Conservation (phyloP, 2,888 invertebrate genomes). For the Lysandra coridon region DNA sequence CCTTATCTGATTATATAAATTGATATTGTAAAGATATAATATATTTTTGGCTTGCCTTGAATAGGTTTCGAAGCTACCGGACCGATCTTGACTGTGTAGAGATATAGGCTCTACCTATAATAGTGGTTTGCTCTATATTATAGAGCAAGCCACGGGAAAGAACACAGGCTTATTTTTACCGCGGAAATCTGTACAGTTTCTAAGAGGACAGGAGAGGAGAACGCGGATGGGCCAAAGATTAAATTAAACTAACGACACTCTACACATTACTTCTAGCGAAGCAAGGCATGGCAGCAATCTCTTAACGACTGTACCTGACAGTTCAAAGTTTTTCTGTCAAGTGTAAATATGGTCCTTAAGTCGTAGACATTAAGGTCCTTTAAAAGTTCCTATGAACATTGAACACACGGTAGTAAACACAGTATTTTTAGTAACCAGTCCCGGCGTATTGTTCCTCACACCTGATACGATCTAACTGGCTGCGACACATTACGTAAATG, state of each 20-base stretch:
- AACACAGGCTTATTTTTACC: background rate
- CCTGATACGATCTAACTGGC: conserved; percentile 10
- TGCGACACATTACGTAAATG: conserved; percentile 28
- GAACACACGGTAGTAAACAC: background rate
- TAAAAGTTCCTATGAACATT: background rate
- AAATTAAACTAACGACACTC: background rate
- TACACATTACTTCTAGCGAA: background rate
- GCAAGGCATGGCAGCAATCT: background rate
- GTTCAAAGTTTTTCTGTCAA: background rate
- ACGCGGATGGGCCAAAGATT: background rate
- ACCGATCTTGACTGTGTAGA: too few relatives aligned
- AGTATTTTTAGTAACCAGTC: conserved; percentile 17
- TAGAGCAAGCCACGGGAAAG: background rate
- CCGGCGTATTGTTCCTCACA: conserved; percentile 6
- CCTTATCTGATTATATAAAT: background rate
- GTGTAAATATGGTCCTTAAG: background rate
- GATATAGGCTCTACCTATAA: too few relatives aligned
- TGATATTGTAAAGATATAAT: background rate
- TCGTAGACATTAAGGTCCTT: background rate
- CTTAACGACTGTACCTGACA: background rate
- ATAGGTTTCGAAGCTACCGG: too few relatives aligned
- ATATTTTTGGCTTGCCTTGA: too few relatives aligned
- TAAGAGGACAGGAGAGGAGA: background rate
- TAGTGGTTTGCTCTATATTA: too few relatives aligned
- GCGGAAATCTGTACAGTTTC: too few relatives aligned